Evolutionary conservation across 2,888 invertebrate species (phyloP).

Genomic region (Euphydryas editha): DNA sequence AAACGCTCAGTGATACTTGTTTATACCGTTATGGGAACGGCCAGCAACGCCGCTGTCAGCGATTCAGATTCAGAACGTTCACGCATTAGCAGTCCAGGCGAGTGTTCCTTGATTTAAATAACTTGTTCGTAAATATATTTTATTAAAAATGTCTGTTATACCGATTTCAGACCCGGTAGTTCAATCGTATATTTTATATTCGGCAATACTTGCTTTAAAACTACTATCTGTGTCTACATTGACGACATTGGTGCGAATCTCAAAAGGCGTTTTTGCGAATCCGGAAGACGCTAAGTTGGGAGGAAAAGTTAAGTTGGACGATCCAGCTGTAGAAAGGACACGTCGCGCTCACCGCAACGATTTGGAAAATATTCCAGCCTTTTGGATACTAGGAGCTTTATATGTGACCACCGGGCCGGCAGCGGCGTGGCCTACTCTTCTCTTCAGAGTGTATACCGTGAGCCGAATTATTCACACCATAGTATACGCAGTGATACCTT

Average conservation of each 20-base stretch:
- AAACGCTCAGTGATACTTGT: background rate
- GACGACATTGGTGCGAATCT: slow-evolving; percentile 56
- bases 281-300: slow-evolving; percentile 65
- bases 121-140: background rate
- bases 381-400: slow-evolving; percentile 83
- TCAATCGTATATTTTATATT: slow-evolving; percentile 67
- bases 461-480: slow-evolving; percentile 85
- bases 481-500: slow-evolving; percentile 84
- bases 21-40: slow-evolving; percentile 18
- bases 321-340: slow-evolving; percentile 63
- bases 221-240: slow-evolving; percentile 54
- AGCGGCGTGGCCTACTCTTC: slow-evolving; percentile 59
- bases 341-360: slow-evolving; percentile 87
- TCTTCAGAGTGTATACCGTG: slow-evolving; percentile 80
- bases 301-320: slow-evolving; percentile 67
- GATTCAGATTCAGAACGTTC: slow-evolving; percentile 3
- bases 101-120: slow-evolving; percentile 11
- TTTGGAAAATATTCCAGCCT: slow-evolving; percentile 88
- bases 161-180: slow-evolving; percentile 47
- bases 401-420: slow-evolving; percentile 85
- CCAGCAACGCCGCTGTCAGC: background rate
- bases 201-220: slow-evolving; percentile 67
- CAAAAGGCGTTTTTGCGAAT: slow-evolving; percentile 60
- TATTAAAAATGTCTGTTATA: slow-evolving; percentile 37
- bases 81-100: slow-evolving; percentile 13